A percentile compares a stretch with the other conserved stretches of the same genome.
phyloP scores from a whole-genome alignment of 2,888 invertebrate genomes.

The Orthonevra nobilis region DNA sequence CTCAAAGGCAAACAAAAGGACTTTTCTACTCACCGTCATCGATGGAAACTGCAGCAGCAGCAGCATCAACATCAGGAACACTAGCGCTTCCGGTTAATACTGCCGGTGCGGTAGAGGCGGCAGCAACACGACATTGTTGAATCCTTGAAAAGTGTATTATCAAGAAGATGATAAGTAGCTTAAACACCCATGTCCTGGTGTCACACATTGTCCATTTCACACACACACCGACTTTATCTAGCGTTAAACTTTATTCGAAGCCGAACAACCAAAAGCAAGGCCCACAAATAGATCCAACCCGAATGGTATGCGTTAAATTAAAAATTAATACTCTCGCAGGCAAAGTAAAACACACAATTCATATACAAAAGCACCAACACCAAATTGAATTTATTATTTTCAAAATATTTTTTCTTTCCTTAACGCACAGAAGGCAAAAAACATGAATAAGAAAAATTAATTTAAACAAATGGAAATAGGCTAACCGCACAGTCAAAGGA shows the following conservation, averaged over 20 bases:
- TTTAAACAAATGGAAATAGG: too few relatives aligned
- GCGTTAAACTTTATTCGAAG: constrained; percentile 36
- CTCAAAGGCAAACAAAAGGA: not conserved
- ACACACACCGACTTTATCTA: constrained; percentile 43
- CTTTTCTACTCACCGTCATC: constrained; percentile 45
- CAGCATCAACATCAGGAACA: constrained; percentile 13
- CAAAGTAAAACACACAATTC: constrained; percentile 23
- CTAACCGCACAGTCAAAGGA: constrained; percentile 29
- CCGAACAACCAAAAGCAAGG: constrained; percentile 1
- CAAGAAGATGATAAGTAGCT: constrained; percentile 72
- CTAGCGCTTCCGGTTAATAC: constrained; percentile 1
- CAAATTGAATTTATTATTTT: not conserved
- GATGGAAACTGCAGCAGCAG: constrained; percentile 20
- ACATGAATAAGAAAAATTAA: too few relatives aligned
- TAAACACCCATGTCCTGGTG: constrained; percentile 74
- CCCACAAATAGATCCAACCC: constrained; percentile 1
- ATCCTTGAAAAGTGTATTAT: constrained; percentile 62
- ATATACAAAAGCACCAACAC: not conserved
- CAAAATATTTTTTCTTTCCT: constrained; percentile 8
- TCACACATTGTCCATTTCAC: constrained; percentile 76
- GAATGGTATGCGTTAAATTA: constrained; percentile 14
- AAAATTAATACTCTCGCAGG: constrained; percentile 40
- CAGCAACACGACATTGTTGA: constrained; percentile 53
- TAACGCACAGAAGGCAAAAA: constrained; percentile 25
- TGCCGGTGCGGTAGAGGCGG: not conserved